Conservation (phyloP, 1,140 invertebrate species). For the Heliothis subflexa region DNA sequence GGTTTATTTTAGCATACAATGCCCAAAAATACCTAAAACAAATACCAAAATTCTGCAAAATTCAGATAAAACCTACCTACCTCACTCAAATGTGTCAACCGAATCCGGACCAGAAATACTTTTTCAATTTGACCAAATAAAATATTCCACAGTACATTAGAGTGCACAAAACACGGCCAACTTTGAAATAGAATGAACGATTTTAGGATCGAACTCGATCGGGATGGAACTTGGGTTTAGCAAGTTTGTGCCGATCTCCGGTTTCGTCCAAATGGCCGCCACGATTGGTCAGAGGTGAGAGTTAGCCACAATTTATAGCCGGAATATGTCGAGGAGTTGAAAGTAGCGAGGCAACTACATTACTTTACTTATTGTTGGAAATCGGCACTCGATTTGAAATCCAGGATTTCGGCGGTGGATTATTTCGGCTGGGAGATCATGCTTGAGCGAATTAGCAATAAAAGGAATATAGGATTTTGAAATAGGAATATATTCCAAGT, state of each 20-base stretch:
- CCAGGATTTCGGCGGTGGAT: background rate
- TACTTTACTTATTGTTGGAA: background rate
- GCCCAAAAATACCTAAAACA: background rate
- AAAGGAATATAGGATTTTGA: too few species aligned
- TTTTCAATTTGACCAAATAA: conserved; percentile 29
- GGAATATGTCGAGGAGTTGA: conserved; percentile 15
- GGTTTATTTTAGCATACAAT: too few species aligned
- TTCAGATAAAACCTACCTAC: background rate
- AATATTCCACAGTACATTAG: conserved; percentile 23
- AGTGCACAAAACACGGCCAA: conserved; percentile 20
- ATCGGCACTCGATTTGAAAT: background rate
- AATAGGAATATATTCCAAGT: too few species aligned
- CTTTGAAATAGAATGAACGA: conserved; percentile 49
- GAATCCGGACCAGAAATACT: background rate
- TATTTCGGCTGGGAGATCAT: too few species aligned
- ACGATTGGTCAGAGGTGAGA: conserved; percentile 40
- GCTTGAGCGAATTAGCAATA: too few species aligned
- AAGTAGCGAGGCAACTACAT: conserved; percentile 11
- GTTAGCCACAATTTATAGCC: conserved; percentile 27
- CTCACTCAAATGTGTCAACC: background rate
- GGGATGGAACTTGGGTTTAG: conserved; percentile 48
- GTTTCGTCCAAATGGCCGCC: conserved; percentile 55
- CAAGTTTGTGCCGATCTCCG: conserved; percentile 57
- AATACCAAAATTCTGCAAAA: background rate
- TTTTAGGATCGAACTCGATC: conserved; percentile 53